Evolutionary conservation across 2,888 invertebrate genomes (phyloP).

Genomic region (Merodon equestris): DNA sequence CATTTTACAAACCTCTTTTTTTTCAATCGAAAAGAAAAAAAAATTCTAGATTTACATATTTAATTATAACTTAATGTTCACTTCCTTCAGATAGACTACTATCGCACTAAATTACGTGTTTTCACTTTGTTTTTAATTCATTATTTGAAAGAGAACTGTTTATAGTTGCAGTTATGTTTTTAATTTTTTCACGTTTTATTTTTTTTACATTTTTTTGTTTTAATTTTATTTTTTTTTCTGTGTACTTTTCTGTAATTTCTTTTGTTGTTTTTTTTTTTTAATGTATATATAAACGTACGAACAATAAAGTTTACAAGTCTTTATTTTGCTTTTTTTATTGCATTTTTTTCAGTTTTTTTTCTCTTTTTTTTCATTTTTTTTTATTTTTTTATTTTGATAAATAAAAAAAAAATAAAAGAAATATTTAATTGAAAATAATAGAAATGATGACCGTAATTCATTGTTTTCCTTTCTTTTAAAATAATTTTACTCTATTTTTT

Average conservation of each 20-base stretch:
- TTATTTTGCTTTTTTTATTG: slow-evolving; percentile 78
- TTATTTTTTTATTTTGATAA: slow-evolving; percentile 66
- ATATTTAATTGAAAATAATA: slow-evolving; percentile 68
- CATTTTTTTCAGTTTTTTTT: slow-evolving; percentile 70
- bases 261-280: slow-evolving; percentile 57
- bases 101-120: slow-evolving; percentile 54
- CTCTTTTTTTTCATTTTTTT: slow-evolving; percentile 45
- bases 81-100: slow-evolving; percentile 57
- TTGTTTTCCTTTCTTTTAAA: slow-evolving; percentile 28
- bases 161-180: slow-evolving; percentile 52
- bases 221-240: slow-evolving; percentile 10
- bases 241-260: slow-evolving; percentile 62
- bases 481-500: slow-evolving; percentile 37
- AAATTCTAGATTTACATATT: slow-evolving; percentile 58
- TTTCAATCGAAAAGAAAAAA: slow-evolving; percentile 39
- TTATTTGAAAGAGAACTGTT: slow-evolving; percentile 57
- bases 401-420: slow-evolving; percentile 68
- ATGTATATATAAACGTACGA: slow-evolving; percentile 73
- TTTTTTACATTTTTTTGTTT: slow-evolving; percentile 53
- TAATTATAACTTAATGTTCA: slow-evolving; percentile 62
- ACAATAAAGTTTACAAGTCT: slow-evolving; percentile 77
- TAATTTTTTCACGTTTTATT: slow-evolving; percentile 36
- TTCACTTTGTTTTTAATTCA: slow-evolving; percentile 50
- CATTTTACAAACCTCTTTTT: slow-evolving; percentile 31
- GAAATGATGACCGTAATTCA: slow-evolving; percentile 63